These are phyloP conservation scores for Lasioglossum malachurum DNA, from an alignment of 2,888 invertebrate species.

Conservation along the genomic window DNA sequence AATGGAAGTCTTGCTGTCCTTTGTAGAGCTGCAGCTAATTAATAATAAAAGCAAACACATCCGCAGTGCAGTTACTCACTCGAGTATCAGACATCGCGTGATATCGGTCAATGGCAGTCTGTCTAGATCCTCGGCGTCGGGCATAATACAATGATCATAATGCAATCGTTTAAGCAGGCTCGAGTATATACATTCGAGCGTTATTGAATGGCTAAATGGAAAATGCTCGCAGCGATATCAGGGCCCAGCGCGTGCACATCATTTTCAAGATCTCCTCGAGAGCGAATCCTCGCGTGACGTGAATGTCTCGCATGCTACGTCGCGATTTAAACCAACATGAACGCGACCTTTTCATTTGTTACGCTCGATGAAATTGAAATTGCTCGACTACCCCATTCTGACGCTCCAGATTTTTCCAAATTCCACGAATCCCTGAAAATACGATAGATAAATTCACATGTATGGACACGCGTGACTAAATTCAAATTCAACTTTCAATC, in stretches of 20 bases:
- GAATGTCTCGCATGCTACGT: neutral
- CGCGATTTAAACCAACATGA: conserved; percentile 14
- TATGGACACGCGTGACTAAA: too few species aligned
- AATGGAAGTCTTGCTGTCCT: neutral
- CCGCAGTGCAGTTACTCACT: neutral
- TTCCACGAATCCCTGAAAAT: neutral
- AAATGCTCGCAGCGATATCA: conserved; percentile 13
- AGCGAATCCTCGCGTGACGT: conserved; percentile 38
- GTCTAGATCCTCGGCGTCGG: conserved; percentile 7
- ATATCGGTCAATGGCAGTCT: conserved; percentile 22
- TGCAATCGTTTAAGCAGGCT: neutral
- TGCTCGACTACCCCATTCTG: neutral
- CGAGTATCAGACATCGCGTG: conserved; percentile 28
- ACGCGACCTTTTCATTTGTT: conserved; percentile 30
- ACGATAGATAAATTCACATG: neutral
- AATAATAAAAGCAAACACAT: neutral
- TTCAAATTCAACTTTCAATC: too few species aligned
- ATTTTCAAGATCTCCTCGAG: conserved; percentile 54
- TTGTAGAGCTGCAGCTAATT: neutral
- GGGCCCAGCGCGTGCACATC: neutral
- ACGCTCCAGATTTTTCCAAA: neutral
- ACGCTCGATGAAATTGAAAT: neutral
- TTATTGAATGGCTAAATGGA: conserved; percentile 46
- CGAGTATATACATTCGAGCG: conserved; percentile 13
- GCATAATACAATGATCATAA: neutral